Evolutionary conservation across 2,888 invertebrate genomes (phyloP), one percentile per base, ranked within the genome.

Genomic region (Fragum sueziense): DNA sequence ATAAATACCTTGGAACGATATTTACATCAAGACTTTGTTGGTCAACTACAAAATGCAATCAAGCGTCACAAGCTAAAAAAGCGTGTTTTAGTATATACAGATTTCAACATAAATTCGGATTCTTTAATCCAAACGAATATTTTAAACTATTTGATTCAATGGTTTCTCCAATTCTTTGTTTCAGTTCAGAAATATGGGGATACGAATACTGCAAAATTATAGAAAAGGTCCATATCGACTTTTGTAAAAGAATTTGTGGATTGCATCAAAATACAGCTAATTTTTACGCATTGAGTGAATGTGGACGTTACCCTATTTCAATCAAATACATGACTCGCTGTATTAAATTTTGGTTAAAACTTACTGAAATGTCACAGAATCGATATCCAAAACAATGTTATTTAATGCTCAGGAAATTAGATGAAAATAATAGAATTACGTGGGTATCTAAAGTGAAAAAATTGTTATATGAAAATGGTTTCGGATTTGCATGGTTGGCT

Each of bases 341-440:
- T n/a, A 52, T 52, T 52, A n/a, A 52, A 52, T 52, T 9, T 22
- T 52, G 52, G 52, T 6, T 52, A n/a, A 9, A n/a, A 9, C 52
- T n/a, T 9, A 52, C 52, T 7, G 52, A 52, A 61, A 27, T 61
- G 52, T n/a, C 52, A 9, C 14, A 52, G 14, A 33, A 11, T 17
- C 25, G 75, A n/a, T 76, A 62, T 31, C 75, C 75, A 6, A 76
- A 62, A 37, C 47, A 61, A 1, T 70, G 75, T 52, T 76, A 70
- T 70, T 37, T 22, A n/a, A 9, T 69, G 62, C 70, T 76, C 37
- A 65, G 51, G 20, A 6, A 14, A 41, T 29, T 74, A 4, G 67
- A 67, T 25, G 54, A 67, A 14, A 65, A 20, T 31, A 52, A 67
- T 2, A 67, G 74, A 61, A 33, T 25, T 41, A 74, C 74, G 6